phyloP scores from a whole-genome alignment of 2,113 vertebrate species.

The Ginglymostoma cirratum region DNA sequence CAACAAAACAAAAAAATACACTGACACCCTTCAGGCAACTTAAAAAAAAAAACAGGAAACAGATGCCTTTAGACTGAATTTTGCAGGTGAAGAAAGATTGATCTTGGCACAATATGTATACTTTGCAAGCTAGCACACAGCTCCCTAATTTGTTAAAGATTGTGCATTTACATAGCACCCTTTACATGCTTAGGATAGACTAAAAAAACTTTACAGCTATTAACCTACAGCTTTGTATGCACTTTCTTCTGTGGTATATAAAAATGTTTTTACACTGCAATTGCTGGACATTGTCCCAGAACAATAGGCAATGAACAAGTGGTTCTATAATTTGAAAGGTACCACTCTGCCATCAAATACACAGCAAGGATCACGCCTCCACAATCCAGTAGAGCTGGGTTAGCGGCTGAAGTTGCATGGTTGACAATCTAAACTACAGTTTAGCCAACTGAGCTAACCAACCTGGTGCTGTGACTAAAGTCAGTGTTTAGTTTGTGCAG shows the following conservation, averaged over 20 bases:
- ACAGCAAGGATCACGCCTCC: not conserved
- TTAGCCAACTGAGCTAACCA: not conserved
- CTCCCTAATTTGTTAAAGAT: not conserved
- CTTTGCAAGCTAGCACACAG: not conserved
- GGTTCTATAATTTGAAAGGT: not conserved
- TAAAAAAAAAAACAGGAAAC: slow-evolving; percentile 24
- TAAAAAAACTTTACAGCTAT: not conserved
- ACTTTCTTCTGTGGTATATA: not conserved
- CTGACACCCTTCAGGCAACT: not conserved
- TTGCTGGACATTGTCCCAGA: not conserved
- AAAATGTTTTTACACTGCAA: not conserved
- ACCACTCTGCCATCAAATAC: not conserved
- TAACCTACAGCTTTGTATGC: not conserved
- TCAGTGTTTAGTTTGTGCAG: not conserved
- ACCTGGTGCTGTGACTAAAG: not conserved
- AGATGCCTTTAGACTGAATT: not conserved
- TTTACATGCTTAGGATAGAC: not conserved
- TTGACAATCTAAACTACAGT: not conserved
- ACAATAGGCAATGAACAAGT: not conserved
- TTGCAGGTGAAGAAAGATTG: slow-evolving; percentile 2
- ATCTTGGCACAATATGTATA: not conserved
- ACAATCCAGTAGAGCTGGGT: not conserved
- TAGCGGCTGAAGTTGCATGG: too few relatives aligned
- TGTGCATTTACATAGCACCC: not conserved
- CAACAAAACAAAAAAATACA: not conserved